A percentile compares a stretch with the other conserved stretches of the same genome.
Conservation (phyloP, 2,888 invertebrate species). For the Drosophila meridiana region DNA sequence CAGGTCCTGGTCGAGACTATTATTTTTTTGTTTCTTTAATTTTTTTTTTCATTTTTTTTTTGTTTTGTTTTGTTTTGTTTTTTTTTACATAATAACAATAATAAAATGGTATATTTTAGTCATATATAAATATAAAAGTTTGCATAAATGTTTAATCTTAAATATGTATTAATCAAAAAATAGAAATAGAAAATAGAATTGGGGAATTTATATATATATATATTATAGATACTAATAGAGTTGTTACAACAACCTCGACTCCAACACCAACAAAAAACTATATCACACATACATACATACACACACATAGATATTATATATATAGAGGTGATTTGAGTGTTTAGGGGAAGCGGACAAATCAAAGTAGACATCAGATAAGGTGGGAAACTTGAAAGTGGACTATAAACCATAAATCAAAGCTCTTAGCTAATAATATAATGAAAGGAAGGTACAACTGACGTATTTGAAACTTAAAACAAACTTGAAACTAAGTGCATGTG, state of each 20-base stretch:
- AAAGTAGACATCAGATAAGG: background rate
- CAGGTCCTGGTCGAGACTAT: constrained; percentile 48
- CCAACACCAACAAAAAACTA: constrained; percentile 36
- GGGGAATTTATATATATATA: constrained; percentile 4
- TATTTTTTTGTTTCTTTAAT: constrained; percentile 47
- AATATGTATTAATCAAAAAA: constrained; percentile 51
- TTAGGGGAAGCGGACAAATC: constrained; percentile 19
- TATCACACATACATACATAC: background rate
- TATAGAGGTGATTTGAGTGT: background rate
- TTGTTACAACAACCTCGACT: constrained; percentile 33
- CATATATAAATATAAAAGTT: constrained; percentile 74
- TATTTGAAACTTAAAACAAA: constrained; percentile 16
- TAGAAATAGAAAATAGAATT: constrained; percentile 29
- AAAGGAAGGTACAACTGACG: constrained; percentile 29
- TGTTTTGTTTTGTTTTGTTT: constrained; percentile 55
- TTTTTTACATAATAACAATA: constrained; percentile 80
- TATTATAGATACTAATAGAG: constrained; percentile 21
- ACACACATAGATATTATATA: background rate
- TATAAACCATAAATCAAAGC: constrained; percentile 19
- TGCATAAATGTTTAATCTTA: constrained; percentile 56
- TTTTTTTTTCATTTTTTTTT: constrained; percentile 39
- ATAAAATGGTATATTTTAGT: constrained; percentile 84
- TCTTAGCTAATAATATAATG: constrained; percentile 8
- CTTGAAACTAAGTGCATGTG: constrained; percentile 19
- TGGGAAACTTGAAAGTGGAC: background rate